Base-by-base conservation (phyloP, 1,140 invertebrate species). In the Drosophila ananassae region DNA sequence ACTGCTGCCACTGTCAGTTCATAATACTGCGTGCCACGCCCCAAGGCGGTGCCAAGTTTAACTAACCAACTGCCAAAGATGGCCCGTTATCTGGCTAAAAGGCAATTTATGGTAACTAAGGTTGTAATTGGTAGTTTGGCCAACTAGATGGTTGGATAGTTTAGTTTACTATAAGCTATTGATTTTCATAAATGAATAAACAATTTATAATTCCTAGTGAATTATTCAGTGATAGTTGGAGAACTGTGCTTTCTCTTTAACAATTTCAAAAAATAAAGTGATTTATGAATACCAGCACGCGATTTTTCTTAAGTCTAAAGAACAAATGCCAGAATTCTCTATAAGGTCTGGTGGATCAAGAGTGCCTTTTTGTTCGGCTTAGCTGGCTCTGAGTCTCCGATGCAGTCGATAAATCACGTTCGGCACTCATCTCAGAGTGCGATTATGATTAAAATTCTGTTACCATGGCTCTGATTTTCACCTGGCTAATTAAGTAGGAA, bases 361-460 rank as follows among this genome's bases (percentile, higher is more conserved):
- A 3, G 2, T 9, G 24, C n/a, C n/a, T 21, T 12, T 28, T 22
- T 30, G 48, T n/a, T 64, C 51, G 39, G 34, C 21, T 34, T 25
- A 24, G 22, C 12, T 64, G 34, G 21, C 21, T 22, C 53, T 67
- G 22, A 12, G 57, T 39, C 6, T n/a, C 24, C 66, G 63, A 69
- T 69, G 63, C 52, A 69, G 67, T 69, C 63, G 67, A 69, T 69
- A 69, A 69, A 69, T 41, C 67, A 69, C 67, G 67, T 69, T 32
- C 66, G 12, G 24, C 9, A 32, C 41, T 68, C 66, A 67, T 66
- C 66, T 63, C 51, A 32, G 46, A 13, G 9, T 24, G 24, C 28
- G 39, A 66, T 66, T 54, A 24, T 6, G 61, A 55, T 55, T n/a
- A 47, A 55, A 68, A 37, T 17, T 34, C 22, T 28, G 50, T 55